Percentiles rank a stretch among this genome's conserved stretches.
These are phyloP conservation scores for Pomacea maculata DNA, from an alignment of 1,140 invertebrate genomes.

Conservation along the genomic window DNA sequence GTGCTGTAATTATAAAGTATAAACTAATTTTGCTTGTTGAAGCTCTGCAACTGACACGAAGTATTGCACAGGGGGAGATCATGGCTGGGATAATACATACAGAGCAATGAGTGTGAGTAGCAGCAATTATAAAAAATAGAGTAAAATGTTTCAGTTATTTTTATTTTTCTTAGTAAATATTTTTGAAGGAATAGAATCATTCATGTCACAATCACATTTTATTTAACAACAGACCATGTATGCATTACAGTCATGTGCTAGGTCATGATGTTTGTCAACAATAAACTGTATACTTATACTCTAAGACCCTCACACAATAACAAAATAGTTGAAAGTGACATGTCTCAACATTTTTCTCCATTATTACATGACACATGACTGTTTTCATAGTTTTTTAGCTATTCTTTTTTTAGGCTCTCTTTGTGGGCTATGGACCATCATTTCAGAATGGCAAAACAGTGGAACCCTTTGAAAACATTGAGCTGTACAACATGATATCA, in stretches of 20 bases:
- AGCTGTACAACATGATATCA: slow-evolving; percentile 55
- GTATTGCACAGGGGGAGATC: slow-evolving; percentile 43
- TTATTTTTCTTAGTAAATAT: neutral
- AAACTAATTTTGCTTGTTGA: neutral
- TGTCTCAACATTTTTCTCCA: too few relatives aligned
- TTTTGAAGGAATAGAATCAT: too few relatives aligned
- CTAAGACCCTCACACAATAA: too few relatives aligned
- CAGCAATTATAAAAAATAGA: neutral
- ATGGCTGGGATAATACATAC: slow-evolving; percentile 55
- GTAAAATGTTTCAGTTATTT: neutral
- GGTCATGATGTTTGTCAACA: too few relatives aligned
- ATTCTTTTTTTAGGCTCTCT: slow-evolving; percentile 46
- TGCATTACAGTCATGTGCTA: too few relatives aligned
- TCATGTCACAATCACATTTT: too few relatives aligned
- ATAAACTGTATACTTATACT: too few relatives aligned
- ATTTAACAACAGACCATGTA: too few relatives aligned
- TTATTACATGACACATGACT: too few relatives aligned
- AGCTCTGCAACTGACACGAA: slow-evolving; percentile 24
- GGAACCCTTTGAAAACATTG: slow-evolving; percentile 59
- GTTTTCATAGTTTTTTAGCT: neutral
- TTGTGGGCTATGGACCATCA: slow-evolving; percentile 53
- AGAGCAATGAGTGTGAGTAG: slow-evolving; percentile 54
- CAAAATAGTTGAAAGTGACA: too few relatives aligned
- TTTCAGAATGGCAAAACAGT: slow-evolving; percentile 48
- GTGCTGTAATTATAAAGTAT: neutral